A percentile compares a stretch with the other conserved stretches of the same genome.
phyloP scores from a whole-genome alignment of 2,797 vertebrate species.

The Tarsius wallacei region DNA sequence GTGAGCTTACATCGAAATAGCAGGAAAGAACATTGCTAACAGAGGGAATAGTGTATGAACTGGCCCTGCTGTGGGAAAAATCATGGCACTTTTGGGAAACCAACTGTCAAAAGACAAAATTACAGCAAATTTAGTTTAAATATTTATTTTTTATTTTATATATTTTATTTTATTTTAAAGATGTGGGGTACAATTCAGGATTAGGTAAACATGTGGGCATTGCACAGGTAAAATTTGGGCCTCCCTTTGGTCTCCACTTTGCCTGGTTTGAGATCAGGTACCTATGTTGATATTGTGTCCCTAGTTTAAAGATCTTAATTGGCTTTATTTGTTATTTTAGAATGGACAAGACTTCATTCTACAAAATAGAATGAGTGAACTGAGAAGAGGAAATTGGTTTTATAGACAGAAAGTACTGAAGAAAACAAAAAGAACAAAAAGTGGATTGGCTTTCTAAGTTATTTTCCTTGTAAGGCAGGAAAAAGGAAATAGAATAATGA shows the following conservation, averaged over 20 bases:
- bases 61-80: neutral
- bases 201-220: too few species aligned
- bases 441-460: neutral
- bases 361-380: neutral
- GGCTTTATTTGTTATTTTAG: neutral
- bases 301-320: neutral
- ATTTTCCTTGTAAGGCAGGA: neutral
- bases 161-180: too few species aligned
- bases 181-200: too few species aligned
- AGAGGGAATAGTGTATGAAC: neutral
- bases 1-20: slow-evolving; percentile 13
- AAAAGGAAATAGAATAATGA: neutral
- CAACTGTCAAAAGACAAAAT: neutral
- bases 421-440: neutral
- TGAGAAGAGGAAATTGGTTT: neutral
- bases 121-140: neutral
- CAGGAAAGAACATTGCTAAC: neutral
- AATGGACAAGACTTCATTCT: neutral
- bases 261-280: too few species aligned
- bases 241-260: too few species aligned
- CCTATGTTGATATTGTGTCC: too few species aligned
- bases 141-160: neutral
- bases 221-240: too few species aligned
- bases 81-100: slow-evolving; percentile 12
- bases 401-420: neutral